phyloP scores from a whole-genome alignment of 2,113 vertebrate genomes.

The Arothron firmamentum region DNA sequence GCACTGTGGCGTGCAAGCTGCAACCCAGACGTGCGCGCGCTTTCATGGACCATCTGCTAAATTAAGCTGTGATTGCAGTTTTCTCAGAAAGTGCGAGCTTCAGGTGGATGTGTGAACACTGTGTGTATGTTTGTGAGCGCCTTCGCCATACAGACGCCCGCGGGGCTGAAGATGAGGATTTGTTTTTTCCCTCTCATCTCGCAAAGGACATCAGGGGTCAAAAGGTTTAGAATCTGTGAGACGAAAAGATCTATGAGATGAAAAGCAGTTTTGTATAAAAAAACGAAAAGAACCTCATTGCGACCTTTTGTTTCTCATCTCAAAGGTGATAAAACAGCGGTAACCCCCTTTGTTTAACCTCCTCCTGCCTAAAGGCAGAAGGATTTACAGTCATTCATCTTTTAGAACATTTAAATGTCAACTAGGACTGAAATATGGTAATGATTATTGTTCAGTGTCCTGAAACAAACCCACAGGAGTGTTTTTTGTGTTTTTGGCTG shows the following conservation, averaged over 20 bases:
- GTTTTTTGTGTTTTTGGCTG: too few species aligned
- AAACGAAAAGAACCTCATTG: background rate
- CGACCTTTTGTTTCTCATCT: background rate
- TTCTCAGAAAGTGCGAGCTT: background rate
- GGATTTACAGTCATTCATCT: too few species aligned
- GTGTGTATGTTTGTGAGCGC: background rate
- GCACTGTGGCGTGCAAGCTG: slow-evolving; percentile 4
- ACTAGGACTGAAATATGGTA: too few species aligned
- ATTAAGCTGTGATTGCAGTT: slow-evolving; percentile 12
- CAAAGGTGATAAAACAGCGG: background rate
- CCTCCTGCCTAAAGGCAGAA: too few species aligned
- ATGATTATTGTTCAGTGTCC: too few species aligned
- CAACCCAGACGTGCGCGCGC: background rate
- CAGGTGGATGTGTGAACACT: slow-evolving; percentile 5
- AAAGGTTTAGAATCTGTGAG: background rate
- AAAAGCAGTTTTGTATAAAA: too few species aligned
- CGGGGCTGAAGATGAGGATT: background rate
- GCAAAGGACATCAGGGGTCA: background rate
- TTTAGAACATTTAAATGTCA: too few species aligned
- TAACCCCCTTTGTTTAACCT: too few species aligned
- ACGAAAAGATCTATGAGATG: background rate
- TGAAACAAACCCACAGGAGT: too few species aligned
- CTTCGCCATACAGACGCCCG: background rate
- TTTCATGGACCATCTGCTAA: slow-evolving; percentile 22
- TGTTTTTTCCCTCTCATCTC: background rate